A percentile compares a stretch with the other conserved stretches of the same genome.
phyloP scores from a whole-genome alignment of 2,888 invertebrate species.

The Xylocampa areola region DNA sequence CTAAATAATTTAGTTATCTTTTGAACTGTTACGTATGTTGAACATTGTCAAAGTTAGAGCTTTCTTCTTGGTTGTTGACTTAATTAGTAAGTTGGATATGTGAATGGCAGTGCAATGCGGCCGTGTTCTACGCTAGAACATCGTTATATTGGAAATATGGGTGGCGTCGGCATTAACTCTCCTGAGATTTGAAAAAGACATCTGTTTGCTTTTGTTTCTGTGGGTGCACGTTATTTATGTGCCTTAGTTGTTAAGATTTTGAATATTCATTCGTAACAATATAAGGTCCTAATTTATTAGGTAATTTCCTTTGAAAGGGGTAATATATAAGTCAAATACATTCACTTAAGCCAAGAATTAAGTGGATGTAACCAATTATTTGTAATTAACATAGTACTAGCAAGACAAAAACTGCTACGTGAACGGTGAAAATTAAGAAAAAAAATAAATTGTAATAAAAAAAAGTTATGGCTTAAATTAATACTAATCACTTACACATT shows the following conservation, averaged over 20 bases:
- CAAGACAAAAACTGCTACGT: too few species aligned
- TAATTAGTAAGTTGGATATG: slow-evolving; percentile 89
- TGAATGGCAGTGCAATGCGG: slow-evolving; percentile 88
- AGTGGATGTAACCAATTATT: too few species aligned
- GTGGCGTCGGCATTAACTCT: slow-evolving; percentile 72
- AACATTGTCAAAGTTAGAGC: slow-evolving; percentile 89
- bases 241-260: slow-evolving; percentile 31
- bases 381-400: too few species aligned
- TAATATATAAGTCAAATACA: too few species aligned
- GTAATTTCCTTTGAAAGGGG: too few species aligned
- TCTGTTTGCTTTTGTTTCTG: slow-evolving; percentile 64
- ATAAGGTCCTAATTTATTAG: too few species aligned
- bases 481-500: too few species aligned
- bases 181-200: slow-evolving; percentile 68
- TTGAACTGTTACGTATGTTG: slow-evolving; percentile 85
- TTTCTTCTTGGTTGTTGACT: slow-evolving; percentile 87
- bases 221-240: slow-evolving; percentile 46
- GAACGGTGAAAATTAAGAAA: too few species aligned
- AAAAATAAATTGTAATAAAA: too few species aligned
- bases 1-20: slow-evolving; percentile 67
- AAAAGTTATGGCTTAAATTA: too few species aligned
- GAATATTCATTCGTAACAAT: slow-evolving; percentile 42
- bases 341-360: too few species aligned
- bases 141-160: slow-evolving; percentile 88
- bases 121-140: slow-evolving; percentile 79